Percentiles rank a stretch among this genome's conserved stretches.
These are phyloP conservation scores for Anodontia alba DNA, from an alignment of 2,888 invertebrate genomes.

Conservation along the genomic window DNA sequence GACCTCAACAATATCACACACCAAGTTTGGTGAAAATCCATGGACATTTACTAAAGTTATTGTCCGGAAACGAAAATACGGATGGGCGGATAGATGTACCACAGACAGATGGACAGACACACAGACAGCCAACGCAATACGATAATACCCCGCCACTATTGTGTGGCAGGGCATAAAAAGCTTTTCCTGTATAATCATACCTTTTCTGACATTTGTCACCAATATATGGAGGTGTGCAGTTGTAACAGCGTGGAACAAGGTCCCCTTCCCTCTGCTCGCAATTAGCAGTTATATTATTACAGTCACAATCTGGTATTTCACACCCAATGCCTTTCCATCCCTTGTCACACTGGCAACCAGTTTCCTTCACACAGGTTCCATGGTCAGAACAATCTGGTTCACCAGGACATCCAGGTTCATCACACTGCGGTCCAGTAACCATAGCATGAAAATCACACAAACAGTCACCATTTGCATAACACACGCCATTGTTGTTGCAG, in stretches of 20 bases:
- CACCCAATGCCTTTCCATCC: slow-evolving; percentile 73
- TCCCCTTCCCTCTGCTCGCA: slow-evolving; percentile 61
- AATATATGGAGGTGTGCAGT: slow-evolving; percentile 69
- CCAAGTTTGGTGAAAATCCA: too few relatives aligned
- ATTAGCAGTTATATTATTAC: slow-evolving; percentile 64
- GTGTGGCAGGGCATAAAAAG: too few relatives aligned
- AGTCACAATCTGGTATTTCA: slow-evolving; percentile 66
- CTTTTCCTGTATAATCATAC: too few relatives aligned
- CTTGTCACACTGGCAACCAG: slow-evolving; percentile 69
- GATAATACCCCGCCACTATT: too few relatives aligned
- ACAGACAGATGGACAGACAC: too few relatives aligned
- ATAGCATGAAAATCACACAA: slow-evolving; percentile 71
- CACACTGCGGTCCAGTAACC: slow-evolving; percentile 69
- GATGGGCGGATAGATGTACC: too few relatives aligned
- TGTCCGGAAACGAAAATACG: too few relatives aligned
- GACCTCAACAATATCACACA: too few relatives aligned
- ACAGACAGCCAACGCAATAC: too few relatives aligned
- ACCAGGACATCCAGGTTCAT: slow-evolving; percentile 71
- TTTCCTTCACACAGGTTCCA: slow-evolving; percentile 69
- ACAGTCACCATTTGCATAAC: slow-evolving; percentile 64
- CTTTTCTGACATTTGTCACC: slow-evolving; percentile 73
- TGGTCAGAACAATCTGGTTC: slow-evolving; percentile 73
- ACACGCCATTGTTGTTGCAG: slow-evolving; percentile 69
- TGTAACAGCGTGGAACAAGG: slow-evolving; percentile 67
- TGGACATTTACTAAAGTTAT: too few relatives aligned